Evolutionary conservation across 1,140 invertebrate species (phyloP), one percentile per base, ranked within the genome.

Genomic region (Drosophila repleta): DNA sequence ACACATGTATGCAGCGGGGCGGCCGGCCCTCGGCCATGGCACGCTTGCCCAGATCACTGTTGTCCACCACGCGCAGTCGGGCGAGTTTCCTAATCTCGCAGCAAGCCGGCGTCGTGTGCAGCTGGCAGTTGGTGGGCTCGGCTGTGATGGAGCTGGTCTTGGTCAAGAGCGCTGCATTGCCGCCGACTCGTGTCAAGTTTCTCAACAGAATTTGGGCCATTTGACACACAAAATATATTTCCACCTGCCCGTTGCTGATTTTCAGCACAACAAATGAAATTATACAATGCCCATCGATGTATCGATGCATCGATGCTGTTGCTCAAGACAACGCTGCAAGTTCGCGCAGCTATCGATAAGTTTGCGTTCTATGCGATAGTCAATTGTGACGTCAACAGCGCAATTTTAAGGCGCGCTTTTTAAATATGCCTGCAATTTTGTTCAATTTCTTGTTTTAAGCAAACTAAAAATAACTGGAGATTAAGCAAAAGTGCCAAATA

Each of bases 21-120:
- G 97, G 97, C 93, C 96, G 97, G 37, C 98, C 98, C 88, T 98
- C 96, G 17, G 95, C 93, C 96, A 98, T 98, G 1, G 98, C 98
- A 90, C 96, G 93, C 92, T 97, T 98, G 21, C 98, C 98, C 70
- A 99, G 95, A 76, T 96, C 95, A 67, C 97, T 98, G 91, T 99
- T 99, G 92, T 99, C 98, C 2, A 99, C 98, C 17, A 99, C 97
- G 87, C 97, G 93, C 10, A 99, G 92, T 63, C 97, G 92, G 15
- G 96, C 94, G 56, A 97, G 77, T 91, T 95, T 94, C 35, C 93
- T 93, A 41, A 96, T 95, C 92, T 96, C 94, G 90, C 93, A 94
- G 60, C 92, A 90, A 58, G 91, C 80, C 11, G 93, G 58, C 8
- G 95, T 93, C 17, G 94, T 94, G 85, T 95, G 94, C 74, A 96